Conservation (phyloP, 2,888 invertebrate genomes). For the Ormyrus rosae region DNA sequence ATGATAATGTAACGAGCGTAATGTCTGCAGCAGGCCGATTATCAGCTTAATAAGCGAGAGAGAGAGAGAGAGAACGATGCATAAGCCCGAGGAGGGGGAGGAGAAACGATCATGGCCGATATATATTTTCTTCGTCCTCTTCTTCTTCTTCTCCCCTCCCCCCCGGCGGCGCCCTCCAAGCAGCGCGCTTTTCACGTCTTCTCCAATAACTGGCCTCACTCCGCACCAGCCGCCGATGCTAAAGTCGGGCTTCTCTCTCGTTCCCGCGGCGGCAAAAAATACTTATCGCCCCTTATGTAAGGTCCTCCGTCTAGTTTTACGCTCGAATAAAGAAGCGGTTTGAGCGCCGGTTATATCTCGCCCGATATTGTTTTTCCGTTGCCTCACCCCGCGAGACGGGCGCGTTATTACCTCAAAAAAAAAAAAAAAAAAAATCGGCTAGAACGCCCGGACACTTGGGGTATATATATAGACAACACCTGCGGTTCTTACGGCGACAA, state of each 20-base stretch:
- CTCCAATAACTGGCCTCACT: too few species aligned
- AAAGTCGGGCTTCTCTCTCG: too few species aligned
- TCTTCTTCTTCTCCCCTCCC: too few species aligned
- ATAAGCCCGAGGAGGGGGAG: constrained; percentile 60
- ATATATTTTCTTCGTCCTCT: constrained; percentile 22
- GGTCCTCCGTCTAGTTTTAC: neutral
- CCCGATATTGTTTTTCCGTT: too few species aligned
- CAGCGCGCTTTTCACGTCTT: too few species aligned
- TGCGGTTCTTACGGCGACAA: neutral
- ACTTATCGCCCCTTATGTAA: constrained; percentile 18
- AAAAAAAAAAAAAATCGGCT: neutral
- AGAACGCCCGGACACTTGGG: too few species aligned
- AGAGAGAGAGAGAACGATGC: constrained; percentile 63
- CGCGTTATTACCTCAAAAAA: constrained; percentile 12
- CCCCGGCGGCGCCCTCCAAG: too few species aligned
- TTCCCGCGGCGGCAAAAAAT: neutral
- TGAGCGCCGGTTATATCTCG: neutral
- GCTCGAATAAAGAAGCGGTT: constrained; percentile 33
- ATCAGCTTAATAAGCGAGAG: constrained; percentile 73
- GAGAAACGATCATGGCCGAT: constrained; percentile 30
- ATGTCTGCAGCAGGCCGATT: constrained; percentile 70
- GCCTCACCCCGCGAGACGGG: too few species aligned
- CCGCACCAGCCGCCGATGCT: too few species aligned
- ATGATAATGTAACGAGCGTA: constrained; percentile 72
- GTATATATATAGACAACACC: neutral